Conservation (phyloP, 2,888 invertebrate genomes). For the Mystacides longicornis region DNA sequence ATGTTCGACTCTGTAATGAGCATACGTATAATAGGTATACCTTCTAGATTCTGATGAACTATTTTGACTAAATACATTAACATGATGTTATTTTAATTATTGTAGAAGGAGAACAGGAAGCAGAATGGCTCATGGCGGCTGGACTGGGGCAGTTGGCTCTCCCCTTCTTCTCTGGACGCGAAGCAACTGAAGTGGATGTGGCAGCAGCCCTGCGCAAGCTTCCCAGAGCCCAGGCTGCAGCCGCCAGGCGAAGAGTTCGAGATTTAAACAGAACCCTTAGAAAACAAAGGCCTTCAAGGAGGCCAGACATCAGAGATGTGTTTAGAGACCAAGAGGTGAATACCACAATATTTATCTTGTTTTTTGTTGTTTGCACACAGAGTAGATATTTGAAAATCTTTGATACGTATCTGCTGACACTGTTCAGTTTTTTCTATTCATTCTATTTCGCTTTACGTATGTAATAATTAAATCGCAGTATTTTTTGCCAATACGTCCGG, state of each 20-base stretch:
- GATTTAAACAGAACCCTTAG: constrained; percentile 71
- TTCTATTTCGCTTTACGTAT: not conserved
- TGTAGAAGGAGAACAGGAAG: constrained; percentile 68
- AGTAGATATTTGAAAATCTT: too few relatives aligned
- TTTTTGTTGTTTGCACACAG: too few relatives aligned
- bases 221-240: constrained; percentile 68
- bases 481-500: not conserved
- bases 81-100: not conserved
- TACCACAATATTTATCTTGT: not conserved
- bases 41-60: not conserved
- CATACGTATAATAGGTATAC: not conserved
- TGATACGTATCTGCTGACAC: too few relatives aligned
- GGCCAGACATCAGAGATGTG: constrained; percentile 73
- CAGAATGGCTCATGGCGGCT: constrained; percentile 67
- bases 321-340: constrained; percentile 72
- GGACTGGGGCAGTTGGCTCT: constrained; percentile 65
- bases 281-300: constrained; percentile 53
- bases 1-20: not conserved
- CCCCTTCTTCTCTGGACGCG: constrained; percentile 61
- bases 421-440: not conserved
- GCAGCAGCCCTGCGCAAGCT: constrained; percentile 53
- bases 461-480: not conserved
- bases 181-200: constrained; percentile 58
- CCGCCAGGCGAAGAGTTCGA: constrained; percentile 64
- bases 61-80: not conserved